Conservation (phyloP, 2,113 vertebrate genomes). For the Acrocephalus arundinaceus region DNA sequence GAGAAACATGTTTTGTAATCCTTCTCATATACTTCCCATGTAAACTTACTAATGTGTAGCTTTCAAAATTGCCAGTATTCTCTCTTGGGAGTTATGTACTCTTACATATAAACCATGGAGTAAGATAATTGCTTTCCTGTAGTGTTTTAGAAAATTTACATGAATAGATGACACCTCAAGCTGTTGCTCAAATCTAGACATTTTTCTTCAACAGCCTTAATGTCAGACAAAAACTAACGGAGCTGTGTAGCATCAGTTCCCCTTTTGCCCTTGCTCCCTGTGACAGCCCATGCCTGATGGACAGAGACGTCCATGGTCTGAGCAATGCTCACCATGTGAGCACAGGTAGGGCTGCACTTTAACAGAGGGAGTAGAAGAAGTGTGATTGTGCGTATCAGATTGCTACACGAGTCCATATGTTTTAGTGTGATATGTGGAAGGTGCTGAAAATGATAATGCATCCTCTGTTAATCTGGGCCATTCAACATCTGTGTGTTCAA, state of each 20-base stretch:
- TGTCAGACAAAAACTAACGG: not conserved
- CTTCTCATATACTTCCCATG: not conserved
- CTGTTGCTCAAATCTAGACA: not conserved
- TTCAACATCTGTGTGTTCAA: not conserved
- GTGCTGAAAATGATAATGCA: not conserved
- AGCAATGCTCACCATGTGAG: not conserved
- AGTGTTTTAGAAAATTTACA: not conserved
- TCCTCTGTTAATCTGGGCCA: not conserved
- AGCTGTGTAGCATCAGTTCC: not conserved
- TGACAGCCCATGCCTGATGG: not conserved
- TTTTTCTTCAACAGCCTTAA: not conserved
- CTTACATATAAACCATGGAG: not conserved
- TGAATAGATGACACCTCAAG: not conserved
- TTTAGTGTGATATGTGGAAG: not conserved
- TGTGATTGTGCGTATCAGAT: rapidly evolving
- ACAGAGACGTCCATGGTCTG: rapidly evolving
- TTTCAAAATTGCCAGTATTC: not conserved
- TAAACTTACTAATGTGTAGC: not conserved
- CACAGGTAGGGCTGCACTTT: not conserved
- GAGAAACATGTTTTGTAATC: not conserved
- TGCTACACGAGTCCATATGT: rapidly evolving
- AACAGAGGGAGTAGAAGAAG: not conserved
- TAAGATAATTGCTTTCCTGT: not conserved
- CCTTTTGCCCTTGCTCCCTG: not conserved
- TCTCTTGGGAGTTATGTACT: not conserved